Evolutionary conservation across 2,797 vertebrate genomes (phyloP).

Genomic region (Cynodonichthys magdalenae): DNA sequence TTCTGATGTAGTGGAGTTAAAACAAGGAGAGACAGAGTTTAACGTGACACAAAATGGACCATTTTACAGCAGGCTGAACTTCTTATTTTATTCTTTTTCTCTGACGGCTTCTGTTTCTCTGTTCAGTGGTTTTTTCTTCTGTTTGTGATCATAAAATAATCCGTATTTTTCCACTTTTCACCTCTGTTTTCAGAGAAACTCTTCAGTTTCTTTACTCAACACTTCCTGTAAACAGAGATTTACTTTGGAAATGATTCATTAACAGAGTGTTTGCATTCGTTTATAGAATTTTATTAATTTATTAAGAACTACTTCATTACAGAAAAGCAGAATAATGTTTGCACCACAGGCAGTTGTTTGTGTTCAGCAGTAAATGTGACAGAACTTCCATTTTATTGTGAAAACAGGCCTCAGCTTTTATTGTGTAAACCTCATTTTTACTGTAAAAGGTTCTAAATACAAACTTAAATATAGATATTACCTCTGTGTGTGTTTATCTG

Average conservation of each 20-base stretch:
- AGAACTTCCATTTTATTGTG: no score
- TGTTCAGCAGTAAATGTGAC: no score
- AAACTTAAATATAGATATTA: no score
- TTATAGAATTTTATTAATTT: not conserved
- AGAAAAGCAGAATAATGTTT: no score
- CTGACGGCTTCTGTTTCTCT: not conserved
- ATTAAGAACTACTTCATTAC: no score
- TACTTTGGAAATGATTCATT: not conserved
- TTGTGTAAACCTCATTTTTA: no score
- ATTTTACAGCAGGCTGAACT: slow-evolving; percentile 1
- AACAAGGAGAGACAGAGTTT: not conserved
- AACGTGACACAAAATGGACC: not conserved
- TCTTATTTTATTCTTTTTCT: not conserved
- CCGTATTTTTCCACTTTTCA: not conserved
- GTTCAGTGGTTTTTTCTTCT: not conserved
- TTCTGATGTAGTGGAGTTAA: not conserved
- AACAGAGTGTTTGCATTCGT: not conserved
- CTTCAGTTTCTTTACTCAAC: not conserved
- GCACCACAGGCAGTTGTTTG: no score
- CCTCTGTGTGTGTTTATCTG: no score
- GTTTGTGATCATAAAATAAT: slow-evolving; percentile 5
- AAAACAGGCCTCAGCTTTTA: no score
- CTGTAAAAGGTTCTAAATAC: no score
- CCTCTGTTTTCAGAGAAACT: not conserved
- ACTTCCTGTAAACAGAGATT: not conserved